Conservation (phyloP, 2,888 invertebrate genomes). For the Rhagium mordax region DNA sequence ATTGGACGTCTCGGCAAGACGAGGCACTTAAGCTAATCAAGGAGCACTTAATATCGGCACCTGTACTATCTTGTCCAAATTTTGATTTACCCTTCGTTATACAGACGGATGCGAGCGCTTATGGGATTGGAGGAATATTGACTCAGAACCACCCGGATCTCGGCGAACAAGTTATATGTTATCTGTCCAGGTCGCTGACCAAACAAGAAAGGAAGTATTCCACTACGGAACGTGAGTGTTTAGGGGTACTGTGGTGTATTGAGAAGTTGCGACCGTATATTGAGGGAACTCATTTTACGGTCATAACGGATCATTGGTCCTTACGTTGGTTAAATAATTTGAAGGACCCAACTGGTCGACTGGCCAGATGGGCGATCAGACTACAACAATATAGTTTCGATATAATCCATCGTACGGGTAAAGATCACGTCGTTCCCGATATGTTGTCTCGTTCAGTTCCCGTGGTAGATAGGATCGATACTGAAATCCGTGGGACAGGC, state of each 20-base stretch:
- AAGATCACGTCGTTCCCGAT: constrained; percentile 36
- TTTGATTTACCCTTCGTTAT: too few species aligned
- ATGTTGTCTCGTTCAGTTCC: constrained; percentile 29
- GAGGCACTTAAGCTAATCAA: too few species aligned
- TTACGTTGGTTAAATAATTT: constrained; percentile 36
- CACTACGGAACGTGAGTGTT: constrained; percentile 43
- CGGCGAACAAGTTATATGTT: constrained; percentile 48
- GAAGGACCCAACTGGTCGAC: constrained; percentile 47
- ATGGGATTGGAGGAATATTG: too few species aligned
- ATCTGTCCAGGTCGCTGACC: constrained; percentile 41
- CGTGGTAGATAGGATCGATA: background rate
- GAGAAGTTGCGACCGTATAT: constrained; percentile 48
- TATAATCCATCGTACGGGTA: constrained; percentile 40
- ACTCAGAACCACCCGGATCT: too few species aligned
- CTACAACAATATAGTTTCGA: constrained; percentile 47
- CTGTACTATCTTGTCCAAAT: too few species aligned
- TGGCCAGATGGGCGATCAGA: constrained; percentile 50
- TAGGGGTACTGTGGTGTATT: constrained; percentile 44
- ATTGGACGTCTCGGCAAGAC: too few species aligned
- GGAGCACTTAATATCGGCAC: too few species aligned
- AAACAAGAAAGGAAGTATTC: constrained; percentile 45
- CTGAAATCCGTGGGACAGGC: background rate
- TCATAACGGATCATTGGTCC: constrained; percentile 40
- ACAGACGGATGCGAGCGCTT: too few species aligned
- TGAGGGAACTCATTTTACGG: constrained; percentile 38